Evolutionary conservation across 1,140 invertebrate genomes (phyloP), one percentile per base, ranked within the genome.

Genomic region (Cherax quadricarinatus): DNA sequence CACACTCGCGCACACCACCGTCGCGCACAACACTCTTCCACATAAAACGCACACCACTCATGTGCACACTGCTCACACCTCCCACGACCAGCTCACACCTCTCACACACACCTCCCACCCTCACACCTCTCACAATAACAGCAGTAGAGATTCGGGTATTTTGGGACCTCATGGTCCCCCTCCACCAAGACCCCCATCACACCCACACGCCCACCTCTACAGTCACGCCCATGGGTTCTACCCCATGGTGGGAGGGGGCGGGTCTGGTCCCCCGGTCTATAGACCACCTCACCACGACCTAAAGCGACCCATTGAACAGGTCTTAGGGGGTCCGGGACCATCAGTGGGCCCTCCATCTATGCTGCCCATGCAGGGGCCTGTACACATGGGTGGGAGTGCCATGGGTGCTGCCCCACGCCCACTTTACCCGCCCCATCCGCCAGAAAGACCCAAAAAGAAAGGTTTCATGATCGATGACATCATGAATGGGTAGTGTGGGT

Each of bases 381-480:
- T 91, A 24, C 84, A 57, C 60, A 91, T 91, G 90, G 84, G 84
- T 49, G 90, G 90, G 9, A 84, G 90, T 14, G 90, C 75, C 75
- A 86, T 91, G 90, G 90, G 90, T 24, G 90, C 90, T 57, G 90
- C 84, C 41, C 90, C 90, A 30, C 84, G 90, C 84, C 85, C 85
- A 60, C 86, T 89, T 1, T 93, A 93, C 73, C 93, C 93, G 18
- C 93, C 89, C 18, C 89, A 93, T 75, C 89, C 93, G 9, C 93
- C 93, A 41, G 93, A 91, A 82, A 89, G 91, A 53, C 93, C 93
- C 70, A 93, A 93, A 86, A 93, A 92, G 81, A 93, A 92, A 79
- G 93, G 93, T 5, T 93, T 93, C 83, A 93, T 93, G 93, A 93
- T 93, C 70, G 93, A 93, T 57, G 93, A 93, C 57, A 93, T 93